These are phyloP conservation scores for Chrysochloris asiatica DNA, from an alignment of 2,113 vertebrate species.

Conservation along the genomic window DNA sequence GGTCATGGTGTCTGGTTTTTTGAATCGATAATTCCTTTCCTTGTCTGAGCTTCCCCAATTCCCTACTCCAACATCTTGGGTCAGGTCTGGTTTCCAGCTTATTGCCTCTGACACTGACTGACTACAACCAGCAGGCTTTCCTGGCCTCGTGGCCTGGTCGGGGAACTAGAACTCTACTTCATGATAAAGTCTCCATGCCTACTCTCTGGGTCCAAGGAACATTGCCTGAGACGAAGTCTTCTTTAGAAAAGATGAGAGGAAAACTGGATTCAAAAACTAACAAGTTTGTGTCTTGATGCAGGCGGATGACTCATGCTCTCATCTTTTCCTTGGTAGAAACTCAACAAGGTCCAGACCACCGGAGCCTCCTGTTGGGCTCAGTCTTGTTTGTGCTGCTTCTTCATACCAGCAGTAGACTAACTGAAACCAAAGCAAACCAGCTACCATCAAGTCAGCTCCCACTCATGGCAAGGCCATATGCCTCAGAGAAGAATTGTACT, in stretches of 20 bases:
- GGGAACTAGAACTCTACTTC: not conserved
- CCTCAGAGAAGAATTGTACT: not conserved
- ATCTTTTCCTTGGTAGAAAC: not conserved
- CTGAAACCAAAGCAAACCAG: not conserved
- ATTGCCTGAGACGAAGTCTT: not conserved
- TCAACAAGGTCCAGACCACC: rapidly evolving
- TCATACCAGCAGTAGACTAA: not conserved
- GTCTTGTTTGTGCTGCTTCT: not conserved
- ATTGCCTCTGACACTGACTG: slow-evolving; percentile 62
- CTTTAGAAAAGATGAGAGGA: not conserved
- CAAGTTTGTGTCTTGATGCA: not conserved
- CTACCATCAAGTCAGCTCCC: not conserved
- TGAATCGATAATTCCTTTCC: slow-evolving; percentile 73
- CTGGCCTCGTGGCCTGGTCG: not conserved
- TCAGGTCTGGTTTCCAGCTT: slow-evolving; percentile 62
- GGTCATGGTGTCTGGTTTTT: slow-evolving; percentile 78
- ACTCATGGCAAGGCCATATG: not conserved
- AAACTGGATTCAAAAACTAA: not conserved
- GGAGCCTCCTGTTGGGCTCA: not conserved
- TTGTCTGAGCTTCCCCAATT: slow-evolving; percentile 11
- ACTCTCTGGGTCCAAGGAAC: not conserved
- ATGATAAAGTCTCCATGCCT: not conserved
- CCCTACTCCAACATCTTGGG: slow-evolving; percentile 47
- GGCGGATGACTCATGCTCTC: not conserved
- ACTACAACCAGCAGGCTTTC: slow-evolving; percentile 51